Conservation (phyloP, 2,888 invertebrate genomes). For the Rugalucina vietnamica region DNA sequence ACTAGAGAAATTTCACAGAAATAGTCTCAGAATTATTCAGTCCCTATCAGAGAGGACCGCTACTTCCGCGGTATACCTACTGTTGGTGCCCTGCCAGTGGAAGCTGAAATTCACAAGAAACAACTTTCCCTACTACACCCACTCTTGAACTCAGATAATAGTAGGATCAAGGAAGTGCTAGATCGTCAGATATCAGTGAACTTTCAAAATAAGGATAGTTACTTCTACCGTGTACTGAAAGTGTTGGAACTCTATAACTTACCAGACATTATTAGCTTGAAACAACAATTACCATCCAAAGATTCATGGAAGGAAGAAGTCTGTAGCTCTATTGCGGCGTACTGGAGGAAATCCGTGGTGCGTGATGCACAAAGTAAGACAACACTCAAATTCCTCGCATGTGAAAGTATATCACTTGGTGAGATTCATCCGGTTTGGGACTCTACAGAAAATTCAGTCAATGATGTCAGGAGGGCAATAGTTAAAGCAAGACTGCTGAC, state of each 20-base stretch:
- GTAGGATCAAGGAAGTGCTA: not conserved
- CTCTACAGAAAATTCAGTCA: not conserved
- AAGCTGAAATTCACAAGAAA: slow-evolving; percentile 29
- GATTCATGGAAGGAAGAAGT: not conserved
- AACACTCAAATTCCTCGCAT: not conserved
- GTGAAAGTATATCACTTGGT: not conserved
- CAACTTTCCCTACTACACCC: not conserved
- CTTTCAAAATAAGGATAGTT: slow-evolving; percentile 11
- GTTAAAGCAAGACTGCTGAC: slow-evolving; percentile 2
- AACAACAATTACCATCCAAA: not conserved
- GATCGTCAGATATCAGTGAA: slow-evolving; percentile 10
- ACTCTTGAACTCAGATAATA: not conserved
- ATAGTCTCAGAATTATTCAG: not conserved
- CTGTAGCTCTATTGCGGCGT: not conserved
- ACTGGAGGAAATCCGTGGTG: not conserved
- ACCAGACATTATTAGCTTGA: not conserved
- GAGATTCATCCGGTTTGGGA: not conserved
- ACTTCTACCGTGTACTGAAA: not conserved
- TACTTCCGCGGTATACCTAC: not conserved
- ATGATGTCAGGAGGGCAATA: not conserved
- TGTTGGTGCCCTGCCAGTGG: slow-evolving; percentile 17
- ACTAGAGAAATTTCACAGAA: slow-evolving; percentile 22
- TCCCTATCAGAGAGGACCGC: slow-evolving; percentile 20
- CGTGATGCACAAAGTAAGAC: not conserved
- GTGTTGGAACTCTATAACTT: not conserved